Percentiles rank a stretch among this genome's conserved stretches.
These are phyloP conservation scores for Cylindroiulus punctatus DNA, from an alignment of 2,888 invertebrate species.

Conservation along the genomic window DNA sequence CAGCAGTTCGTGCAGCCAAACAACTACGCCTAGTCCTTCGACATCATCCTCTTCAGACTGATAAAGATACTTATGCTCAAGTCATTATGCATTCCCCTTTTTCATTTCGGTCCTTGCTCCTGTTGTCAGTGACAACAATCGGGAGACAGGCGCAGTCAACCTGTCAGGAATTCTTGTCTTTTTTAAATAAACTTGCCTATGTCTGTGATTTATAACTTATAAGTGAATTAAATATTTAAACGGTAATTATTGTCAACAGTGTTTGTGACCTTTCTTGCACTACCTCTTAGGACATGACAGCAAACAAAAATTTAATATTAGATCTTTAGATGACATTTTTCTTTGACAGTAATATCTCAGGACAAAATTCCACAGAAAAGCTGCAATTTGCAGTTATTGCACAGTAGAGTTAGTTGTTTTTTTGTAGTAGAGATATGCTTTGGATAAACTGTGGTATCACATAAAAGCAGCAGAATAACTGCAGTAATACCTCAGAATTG, in stretches of 20 bases:
- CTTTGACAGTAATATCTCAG: too few relatives aligned
- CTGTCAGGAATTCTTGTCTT: neutral
- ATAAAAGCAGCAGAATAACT: too few relatives aligned
- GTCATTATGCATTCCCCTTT: neutral
- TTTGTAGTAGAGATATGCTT: too few relatives aligned
- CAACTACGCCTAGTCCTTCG: slow-evolving; percentile 55
- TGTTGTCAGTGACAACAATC: neutral
- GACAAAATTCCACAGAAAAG: too few relatives aligned
- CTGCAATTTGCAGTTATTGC: too few relatives aligned
- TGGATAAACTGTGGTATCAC: too few relatives aligned
- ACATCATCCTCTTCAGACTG: slow-evolving; percentile 55
- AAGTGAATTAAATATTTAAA: slow-evolving; percentile 10
- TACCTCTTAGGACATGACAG: too few relatives aligned
- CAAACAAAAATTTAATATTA: too few relatives aligned
- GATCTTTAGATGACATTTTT: too few relatives aligned
- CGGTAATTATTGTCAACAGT: neutral
- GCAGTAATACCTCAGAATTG: too few relatives aligned
- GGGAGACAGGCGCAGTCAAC: neutral
- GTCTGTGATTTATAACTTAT: slow-evolving; percentile 18
- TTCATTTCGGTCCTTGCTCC: neutral
- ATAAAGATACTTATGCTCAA: slow-evolving; percentile 21
- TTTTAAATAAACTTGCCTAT: neutral
- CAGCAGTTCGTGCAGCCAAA: slow-evolving; percentile 56
- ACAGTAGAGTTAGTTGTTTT: too few relatives aligned
- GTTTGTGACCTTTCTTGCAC: too few relatives aligned